These are phyloP conservation scores for Dascyllus trimaculatus DNA, from an alignment of 2,113 vertebrate species.

Conservation along the genomic window DNA sequence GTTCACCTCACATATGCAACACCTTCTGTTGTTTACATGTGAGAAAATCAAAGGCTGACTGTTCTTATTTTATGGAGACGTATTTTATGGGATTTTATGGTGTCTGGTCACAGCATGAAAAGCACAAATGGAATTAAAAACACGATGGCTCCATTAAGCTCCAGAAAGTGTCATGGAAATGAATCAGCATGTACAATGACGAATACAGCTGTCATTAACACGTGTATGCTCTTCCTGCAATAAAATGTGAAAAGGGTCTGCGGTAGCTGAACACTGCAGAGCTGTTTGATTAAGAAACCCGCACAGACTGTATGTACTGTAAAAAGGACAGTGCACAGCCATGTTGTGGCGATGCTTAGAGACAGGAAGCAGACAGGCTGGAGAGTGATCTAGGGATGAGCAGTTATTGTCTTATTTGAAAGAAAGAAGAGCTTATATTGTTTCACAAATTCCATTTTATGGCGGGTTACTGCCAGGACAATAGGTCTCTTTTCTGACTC, in stretches of 20 bases:
- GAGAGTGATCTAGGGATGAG: no score
- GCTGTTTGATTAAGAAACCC: not conserved
- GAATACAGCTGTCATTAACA: not conserved
- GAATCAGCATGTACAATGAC: conserved; percentile 4
- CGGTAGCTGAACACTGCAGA: not conserved
- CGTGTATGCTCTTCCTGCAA: not conserved
- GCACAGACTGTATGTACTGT: not conserved
- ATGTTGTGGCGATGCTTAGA: not conserved
- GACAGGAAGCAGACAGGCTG: not conserved
- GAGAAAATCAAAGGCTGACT: not conserved
- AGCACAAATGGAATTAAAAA: not conserved
- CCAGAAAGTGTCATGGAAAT: not conserved
- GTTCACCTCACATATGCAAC: not conserved
- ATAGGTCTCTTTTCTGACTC: not conserved
- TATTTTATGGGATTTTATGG: not conserved
- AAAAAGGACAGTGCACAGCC: not conserved
- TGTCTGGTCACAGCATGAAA: not conserved
- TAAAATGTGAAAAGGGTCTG: not conserved
- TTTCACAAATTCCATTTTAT: no score
- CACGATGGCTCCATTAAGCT: conserved; percentile 8
- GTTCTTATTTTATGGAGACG: not conserved
- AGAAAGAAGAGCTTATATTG: no score
- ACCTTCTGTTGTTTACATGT: not conserved
- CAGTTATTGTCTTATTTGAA: no score
- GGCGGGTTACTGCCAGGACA: not conserved